A percentile compares a stretch with the other conserved stretches of the same genome.
Conservation (phyloP, 2,888 invertebrate species). For the Ophion costatus region DNA sequence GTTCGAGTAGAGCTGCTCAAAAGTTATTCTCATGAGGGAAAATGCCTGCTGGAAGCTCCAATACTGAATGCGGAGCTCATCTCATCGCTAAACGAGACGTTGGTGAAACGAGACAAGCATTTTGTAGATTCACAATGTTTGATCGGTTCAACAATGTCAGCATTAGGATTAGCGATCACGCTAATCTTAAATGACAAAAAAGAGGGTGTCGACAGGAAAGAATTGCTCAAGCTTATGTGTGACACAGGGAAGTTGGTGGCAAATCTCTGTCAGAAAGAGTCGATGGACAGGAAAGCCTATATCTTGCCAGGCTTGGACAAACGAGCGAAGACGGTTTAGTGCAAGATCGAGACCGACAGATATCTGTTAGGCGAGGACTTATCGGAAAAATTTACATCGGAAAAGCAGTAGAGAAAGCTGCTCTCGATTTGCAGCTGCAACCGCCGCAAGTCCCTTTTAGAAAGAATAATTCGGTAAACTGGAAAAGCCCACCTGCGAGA, state of each 20-base stretch:
- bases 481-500: too few species aligned
- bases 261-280: constrained; percentile 36
- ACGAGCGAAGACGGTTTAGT: constrained; percentile 17
- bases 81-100: constrained; percentile 37
- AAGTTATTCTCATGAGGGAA: constrained; percentile 34
- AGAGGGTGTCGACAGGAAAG: constrained; percentile 27
- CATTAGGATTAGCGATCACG: constrained; percentile 46
- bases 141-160: constrained; percentile 54
- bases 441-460: constrained; percentile 19
- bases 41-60: constrained; percentile 48
- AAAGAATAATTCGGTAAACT: constrained; percentile 18
- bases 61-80: constrained; percentile 37
- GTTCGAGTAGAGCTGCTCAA: not conserved
- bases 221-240: not conserved
- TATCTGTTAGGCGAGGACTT: constrained; percentile 56
- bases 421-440: constrained; percentile 31
- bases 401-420: constrained; percentile 40
- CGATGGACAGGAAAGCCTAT: constrained; percentile 29
- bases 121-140: constrained; percentile 48
- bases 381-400: constrained; percentile 36
- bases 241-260: constrained; percentile 45
- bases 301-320: constrained; percentile 42
- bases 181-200: constrained; percentile 38
- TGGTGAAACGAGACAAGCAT: constrained; percentile 54
- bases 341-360: constrained; percentile 29